phyloP scores from a whole-genome alignment of 2,113 vertebrate species.

The Arenaria interpres region DNA sequence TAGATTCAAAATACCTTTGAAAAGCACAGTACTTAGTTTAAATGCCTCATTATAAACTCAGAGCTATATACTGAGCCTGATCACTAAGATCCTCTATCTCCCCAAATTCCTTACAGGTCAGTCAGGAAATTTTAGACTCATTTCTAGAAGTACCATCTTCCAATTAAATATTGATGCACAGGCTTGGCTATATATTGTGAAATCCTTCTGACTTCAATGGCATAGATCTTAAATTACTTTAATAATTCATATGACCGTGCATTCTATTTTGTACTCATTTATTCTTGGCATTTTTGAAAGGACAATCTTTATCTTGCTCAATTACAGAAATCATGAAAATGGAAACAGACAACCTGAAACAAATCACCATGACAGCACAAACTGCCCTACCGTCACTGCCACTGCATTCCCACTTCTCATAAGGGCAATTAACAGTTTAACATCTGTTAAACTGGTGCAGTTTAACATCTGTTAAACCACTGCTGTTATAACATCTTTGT shows the following conservation, averaged over 20 bases:
- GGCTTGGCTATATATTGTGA: not conserved
- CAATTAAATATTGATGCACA: not conserved
- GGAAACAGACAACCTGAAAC: not conserved
- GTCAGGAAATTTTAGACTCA: not conserved
- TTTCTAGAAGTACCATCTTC: not conserved
- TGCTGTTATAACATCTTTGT: not conserved
- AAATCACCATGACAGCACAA: not conserved
- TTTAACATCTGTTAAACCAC: not conserved
- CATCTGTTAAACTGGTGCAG: not conserved
- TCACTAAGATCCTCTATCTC: not conserved
- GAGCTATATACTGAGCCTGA: not conserved
- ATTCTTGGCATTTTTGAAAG: not conserved
- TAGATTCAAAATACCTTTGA: not conserved
- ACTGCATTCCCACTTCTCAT: not conserved
- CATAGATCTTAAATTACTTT: not conserved
- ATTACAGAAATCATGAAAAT: not conserved
- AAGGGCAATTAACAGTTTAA: not conserved
- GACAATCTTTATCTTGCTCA: not conserved
- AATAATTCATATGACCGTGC: not conserved
- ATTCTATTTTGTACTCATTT: not conserved
- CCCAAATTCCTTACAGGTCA: not conserved
- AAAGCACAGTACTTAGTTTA: not conserved
- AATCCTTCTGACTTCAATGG: not conserved
- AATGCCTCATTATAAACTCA: not conserved
- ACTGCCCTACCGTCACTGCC: not conserved